Conservation (phyloP, 2,113 vertebrate genomes). For the Axis porcinus region DNA sequence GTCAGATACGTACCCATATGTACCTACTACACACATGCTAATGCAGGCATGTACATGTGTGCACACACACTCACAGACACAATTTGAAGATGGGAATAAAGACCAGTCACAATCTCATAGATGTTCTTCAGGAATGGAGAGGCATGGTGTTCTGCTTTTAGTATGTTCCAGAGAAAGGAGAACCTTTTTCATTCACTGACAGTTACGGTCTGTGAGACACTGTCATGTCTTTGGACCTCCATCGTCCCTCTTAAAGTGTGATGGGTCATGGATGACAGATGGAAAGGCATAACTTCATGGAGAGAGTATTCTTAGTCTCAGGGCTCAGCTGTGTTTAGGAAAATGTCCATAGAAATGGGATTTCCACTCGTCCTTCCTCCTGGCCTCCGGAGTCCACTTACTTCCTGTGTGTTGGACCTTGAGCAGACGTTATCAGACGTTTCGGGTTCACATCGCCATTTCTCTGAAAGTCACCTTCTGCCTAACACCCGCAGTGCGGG, state of each 20-base stretch:
- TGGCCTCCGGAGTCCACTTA: not conserved
- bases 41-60: not conserved
- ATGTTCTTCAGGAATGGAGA: not conserved
- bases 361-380: not conserved
- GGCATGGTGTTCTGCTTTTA: not conserved
- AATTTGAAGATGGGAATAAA: not conserved
- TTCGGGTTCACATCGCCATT: not conserved
- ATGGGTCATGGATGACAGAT: not conserved
- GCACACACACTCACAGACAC: not conserved
- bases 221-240: not conserved
- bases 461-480: not conserved
- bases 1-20: accelerated
- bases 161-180: not conserved
- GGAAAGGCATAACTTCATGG: not conserved
- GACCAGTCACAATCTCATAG: not conserved
- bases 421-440: not conserved
- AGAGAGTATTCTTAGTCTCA: not conserved
- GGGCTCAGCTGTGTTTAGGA: not conserved
- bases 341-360: accelerated
- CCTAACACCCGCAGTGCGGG: not conserved
- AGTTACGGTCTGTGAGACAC: not conserved
- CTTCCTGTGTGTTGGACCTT: not conserved
- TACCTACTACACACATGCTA: not conserved
- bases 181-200: not conserved
- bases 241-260: not conserved